These are phyloP conservation scores for Dastarcus helophoroides DNA, from an alignment of 2,888 invertebrate genomes.

Conservation along the genomic window DNA sequence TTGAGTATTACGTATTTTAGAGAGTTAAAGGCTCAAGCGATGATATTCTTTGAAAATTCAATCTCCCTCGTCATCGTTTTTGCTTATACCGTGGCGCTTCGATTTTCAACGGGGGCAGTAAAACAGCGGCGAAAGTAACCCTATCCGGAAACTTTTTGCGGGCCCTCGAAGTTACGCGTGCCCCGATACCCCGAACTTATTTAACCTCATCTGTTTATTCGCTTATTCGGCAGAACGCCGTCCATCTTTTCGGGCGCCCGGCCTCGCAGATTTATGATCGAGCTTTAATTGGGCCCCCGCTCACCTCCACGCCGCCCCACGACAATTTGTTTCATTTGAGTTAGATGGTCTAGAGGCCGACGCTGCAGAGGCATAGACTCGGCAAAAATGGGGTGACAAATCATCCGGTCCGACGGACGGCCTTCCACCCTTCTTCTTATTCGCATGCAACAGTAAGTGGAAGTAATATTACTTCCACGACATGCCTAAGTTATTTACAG, in stretches of 20 bases:
- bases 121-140: constrained; percentile 15
- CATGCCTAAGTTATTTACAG: constrained; percentile 39
- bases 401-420: constrained; percentile 31
- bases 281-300: constrained; percentile 33
- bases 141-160: constrained; percentile 21
- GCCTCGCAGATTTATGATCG: constrained; percentile 30
- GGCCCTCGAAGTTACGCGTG: constrained; percentile 21
- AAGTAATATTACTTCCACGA: constrained; percentile 38
- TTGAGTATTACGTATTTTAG: too few species aligned
- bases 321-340: constrained; percentile 26
- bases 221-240: constrained; percentile 29
- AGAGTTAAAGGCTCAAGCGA: too few species aligned
- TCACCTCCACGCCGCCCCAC: constrained; percentile 16
- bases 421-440: constrained; percentile 31
- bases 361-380: constrained; percentile 31
- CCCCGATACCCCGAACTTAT: constrained; percentile 27
- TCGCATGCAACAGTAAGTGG: constrained; percentile 31
- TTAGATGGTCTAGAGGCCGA: too few species aligned
- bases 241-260: constrained; percentile 26
- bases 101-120: constrained; percentile 16
- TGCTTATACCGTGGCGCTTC: constrained; percentile 20
- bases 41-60: too few species aligned
- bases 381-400: constrained; percentile 37
- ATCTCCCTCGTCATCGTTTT: constrained; percentile 28
- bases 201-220: constrained; percentile 30